These are phyloP conservation scores for Hemichromis elongatus DNA, from an alignment of 2,113 vertebrate species.

Conservation along the genomic window DNA sequence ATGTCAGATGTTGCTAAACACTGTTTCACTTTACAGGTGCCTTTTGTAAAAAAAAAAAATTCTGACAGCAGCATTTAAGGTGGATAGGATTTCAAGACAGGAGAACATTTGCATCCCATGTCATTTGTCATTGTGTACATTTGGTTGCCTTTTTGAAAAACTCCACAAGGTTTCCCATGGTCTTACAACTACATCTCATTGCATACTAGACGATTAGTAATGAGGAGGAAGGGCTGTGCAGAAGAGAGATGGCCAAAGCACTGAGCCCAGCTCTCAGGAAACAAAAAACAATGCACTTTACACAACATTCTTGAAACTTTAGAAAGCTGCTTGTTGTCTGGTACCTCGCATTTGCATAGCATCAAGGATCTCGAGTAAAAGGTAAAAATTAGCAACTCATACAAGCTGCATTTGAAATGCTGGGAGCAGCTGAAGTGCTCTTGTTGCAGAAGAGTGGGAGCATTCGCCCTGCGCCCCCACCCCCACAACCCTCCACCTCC, in stretches of 20 bases:
- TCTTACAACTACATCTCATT: slow-evolving; percentile 64
- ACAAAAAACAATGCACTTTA: slow-evolving; percentile 71
- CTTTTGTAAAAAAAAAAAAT: neutral
- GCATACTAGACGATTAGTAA: slow-evolving; percentile 71
- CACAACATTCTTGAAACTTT: slow-evolving; percentile 54
- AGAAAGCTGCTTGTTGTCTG: slow-evolving; percentile 33
- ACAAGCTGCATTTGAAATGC: slow-evolving; percentile 58
- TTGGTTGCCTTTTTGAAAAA: slow-evolving; percentile 45
- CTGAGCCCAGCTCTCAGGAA: slow-evolving; percentile 55
- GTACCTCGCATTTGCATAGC: slow-evolving; percentile 63
- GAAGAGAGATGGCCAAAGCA: slow-evolving; percentile 46
- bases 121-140: slow-evolving; percentile 53
- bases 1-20: slow-evolving; percentile 30
- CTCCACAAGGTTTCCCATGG: slow-evolving; percentile 74
- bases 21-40: slow-evolving; percentile 10
- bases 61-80: neutral
- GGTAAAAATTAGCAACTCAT: slow-evolving; percentile 54
- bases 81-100: slow-evolving; percentile 1
- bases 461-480: neutral
- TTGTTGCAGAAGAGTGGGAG: slow-evolving; percentile 45
- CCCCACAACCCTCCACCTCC: neutral
- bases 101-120: slow-evolving; percentile 16
- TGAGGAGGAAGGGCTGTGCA: slow-evolving; percentile 61
- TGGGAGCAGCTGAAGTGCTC: slow-evolving; percentile 66
- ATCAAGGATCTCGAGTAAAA: slow-evolving; percentile 54